These are phyloP conservation scores for Minunthozetes semirufus DNA, from an alignment of 2,888 invertebrate species.

Conservation along the genomic window DNA sequence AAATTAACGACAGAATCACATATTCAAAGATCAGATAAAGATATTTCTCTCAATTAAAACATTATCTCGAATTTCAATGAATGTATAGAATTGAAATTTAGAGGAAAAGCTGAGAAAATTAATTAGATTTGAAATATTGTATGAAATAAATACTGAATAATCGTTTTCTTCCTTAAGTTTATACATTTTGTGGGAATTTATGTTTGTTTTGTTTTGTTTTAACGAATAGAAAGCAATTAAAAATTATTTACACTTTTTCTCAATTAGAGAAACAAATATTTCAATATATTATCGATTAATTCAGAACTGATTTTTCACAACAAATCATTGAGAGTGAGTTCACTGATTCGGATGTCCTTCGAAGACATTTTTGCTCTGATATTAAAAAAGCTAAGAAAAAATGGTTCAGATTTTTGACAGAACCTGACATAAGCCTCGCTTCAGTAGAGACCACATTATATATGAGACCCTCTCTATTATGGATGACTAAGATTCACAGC, in stretches of 20 bases:
- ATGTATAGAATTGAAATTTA: not conserved
- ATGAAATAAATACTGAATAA: too few relatives aligned
- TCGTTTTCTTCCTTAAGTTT: too few relatives aligned
- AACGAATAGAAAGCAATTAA: not conserved
- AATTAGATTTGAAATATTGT: too few relatives aligned
- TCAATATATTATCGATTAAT: not conserved
- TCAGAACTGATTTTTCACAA: not conserved
- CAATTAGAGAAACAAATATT: not conserved
- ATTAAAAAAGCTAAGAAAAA: not conserved
- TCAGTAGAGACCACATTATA: not conserved
- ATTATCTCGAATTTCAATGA: not conserved
- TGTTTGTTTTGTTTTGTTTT: not conserved
- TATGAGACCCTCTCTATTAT: too few relatives aligned
- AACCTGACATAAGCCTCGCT: slow-evolving; percentile 23
- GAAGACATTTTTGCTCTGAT: not conserved
- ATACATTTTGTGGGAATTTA: not conserved
- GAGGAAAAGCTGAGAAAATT: not conserved
- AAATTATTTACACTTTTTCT: not conserved
- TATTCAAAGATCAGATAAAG: not conserved
- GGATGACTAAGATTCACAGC: slow-evolving; percentile 4
- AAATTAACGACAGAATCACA: not conserved
- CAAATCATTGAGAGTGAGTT: not conserved
- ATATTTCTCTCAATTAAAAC: not conserved
- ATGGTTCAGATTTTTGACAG: slow-evolving; percentile 18
- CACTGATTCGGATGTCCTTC: slow-evolving; percentile 13